Percentiles rank a stretch among this genome's conserved stretches.
phyloP scores from a whole-genome alignment of 2,888 invertebrate genomes.

The Deroplatys truncata region DNA sequence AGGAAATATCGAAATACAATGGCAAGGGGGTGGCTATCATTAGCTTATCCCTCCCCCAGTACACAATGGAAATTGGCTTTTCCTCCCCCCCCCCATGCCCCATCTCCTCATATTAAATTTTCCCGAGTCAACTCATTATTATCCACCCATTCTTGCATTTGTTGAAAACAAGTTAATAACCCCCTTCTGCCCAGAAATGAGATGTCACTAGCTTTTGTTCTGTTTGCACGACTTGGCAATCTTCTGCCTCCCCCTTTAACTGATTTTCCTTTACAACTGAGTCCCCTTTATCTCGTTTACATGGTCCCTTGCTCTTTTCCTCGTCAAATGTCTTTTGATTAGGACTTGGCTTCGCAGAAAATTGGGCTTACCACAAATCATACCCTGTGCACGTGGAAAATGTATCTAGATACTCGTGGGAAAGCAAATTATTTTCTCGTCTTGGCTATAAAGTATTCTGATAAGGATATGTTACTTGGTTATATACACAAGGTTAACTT shows the following conservation, averaged over 20 bases:
- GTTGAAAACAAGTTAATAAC: slow-evolving; percentile 3
- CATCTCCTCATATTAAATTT: not conserved
- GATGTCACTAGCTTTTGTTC: not conserved
- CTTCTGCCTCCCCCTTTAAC: not conserved
- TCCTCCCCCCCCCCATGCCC: not conserved
- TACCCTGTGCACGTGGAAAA: not conserved
- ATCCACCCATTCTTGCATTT: not conserved
- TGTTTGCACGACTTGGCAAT: not conserved
- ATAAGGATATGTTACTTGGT: no score
- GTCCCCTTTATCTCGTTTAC: not conserved
- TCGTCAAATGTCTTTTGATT: not conserved
- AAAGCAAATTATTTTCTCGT: not conserved
- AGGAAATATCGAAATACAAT: not conserved
- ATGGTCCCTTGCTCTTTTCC: not conserved
- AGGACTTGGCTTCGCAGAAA: not conserved
- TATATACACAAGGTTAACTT: no score
- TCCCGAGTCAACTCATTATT: not conserved
- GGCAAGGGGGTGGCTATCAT: not conserved
- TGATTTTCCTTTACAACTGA: not conserved
- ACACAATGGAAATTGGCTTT: not conserved
- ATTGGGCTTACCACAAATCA: not conserved
- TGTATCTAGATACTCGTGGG: not conserved
- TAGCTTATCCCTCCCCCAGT: not conserved
- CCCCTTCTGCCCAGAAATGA: not conserved
- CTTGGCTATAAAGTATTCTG: no score